These are phyloP conservation scores for Timema cristinae DNA, from an alignment of 2,888 invertebrate species.

Conservation along the genomic window DNA sequence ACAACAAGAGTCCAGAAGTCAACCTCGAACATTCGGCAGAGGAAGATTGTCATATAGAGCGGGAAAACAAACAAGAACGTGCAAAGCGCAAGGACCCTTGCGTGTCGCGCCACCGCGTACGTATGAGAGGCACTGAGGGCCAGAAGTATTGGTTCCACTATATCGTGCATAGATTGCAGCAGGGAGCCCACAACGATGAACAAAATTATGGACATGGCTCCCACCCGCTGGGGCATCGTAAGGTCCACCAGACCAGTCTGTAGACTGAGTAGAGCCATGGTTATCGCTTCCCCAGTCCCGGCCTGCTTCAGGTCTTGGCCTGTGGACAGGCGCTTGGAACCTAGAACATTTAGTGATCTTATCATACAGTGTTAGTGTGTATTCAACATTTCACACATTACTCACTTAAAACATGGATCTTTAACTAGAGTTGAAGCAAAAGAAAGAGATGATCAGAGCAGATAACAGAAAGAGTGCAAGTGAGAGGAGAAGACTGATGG, in stretches of 20 bases:
- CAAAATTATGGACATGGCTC: slow-evolving; percentile 49
- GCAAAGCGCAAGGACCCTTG: slow-evolving; percentile 43
- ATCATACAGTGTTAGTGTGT: too few species aligned
- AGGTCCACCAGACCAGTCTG: slow-evolving; percentile 51
- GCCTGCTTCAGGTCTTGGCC: slow-evolving; percentile 32
- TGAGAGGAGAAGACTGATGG: too few species aligned
- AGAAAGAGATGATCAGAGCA: too few species aligned
- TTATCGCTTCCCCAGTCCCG: slow-evolving; percentile 52
- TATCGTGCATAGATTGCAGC: slow-evolving; percentile 52
- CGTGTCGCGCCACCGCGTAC: slow-evolving; percentile 41
- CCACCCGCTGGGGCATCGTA: slow-evolving; percentile 47
- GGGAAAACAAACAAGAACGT: slow-evolving; percentile 45
- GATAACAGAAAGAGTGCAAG: too few species aligned
- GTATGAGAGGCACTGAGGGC: slow-evolving; percentile 47
- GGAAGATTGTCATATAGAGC: slow-evolving; percentile 45
- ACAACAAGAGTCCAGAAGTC: slow-evolving; percentile 52
- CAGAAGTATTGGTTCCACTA: slow-evolving; percentile 49
- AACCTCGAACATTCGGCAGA: slow-evolving; percentile 45
- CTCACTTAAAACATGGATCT: too few species aligned
- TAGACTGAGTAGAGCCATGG: slow-evolving; percentile 49
- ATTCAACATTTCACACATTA: too few species aligned
- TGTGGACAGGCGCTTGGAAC: too few species aligned
- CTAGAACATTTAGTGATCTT: too few species aligned
- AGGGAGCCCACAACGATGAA: slow-evolving; percentile 53
- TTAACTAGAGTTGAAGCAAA: too few species aligned